A percentile compares a stretch with the other conserved stretches of the same genome.
These are phyloP conservation scores for Euspilapteryx auroguttella DNA, from an alignment of 2,888 invertebrate genomes.

Conservation along the genomic window DNA sequence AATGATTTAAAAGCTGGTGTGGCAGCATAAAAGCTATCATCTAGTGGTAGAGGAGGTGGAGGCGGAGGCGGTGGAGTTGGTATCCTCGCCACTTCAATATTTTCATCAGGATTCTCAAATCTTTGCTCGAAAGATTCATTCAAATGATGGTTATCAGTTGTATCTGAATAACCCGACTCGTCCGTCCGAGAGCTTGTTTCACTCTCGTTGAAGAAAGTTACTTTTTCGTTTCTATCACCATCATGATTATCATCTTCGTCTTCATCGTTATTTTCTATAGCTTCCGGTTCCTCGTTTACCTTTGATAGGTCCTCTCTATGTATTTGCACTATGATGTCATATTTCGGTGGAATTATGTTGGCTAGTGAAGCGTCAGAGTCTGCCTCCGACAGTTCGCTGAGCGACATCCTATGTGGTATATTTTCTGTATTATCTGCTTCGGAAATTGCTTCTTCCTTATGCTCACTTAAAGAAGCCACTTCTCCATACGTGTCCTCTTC, in stretches of 20 bases:
- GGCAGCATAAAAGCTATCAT: constrained; percentile 20
- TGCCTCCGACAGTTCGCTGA: constrained; percentile 42
- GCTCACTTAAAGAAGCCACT: constrained; percentile 6
- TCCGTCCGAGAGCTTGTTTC: constrained; percentile 43
- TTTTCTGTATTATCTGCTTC: too few species aligned
- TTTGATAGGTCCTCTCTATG: constrained; percentile 57
- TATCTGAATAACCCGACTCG: constrained; percentile 50
- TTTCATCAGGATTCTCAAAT: too few species aligned
- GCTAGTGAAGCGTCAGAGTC: constrained; percentile 44
- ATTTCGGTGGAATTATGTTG: constrained; percentile 48
- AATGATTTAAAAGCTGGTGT: constrained; percentile 19
- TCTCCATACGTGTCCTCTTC: constrained; percentile 45
- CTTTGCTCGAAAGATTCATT: constrained; percentile 27
- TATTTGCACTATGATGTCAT: constrained; percentile 60
- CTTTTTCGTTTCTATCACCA: too few species aligned
- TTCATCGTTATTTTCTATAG: constrained; percentile 7
- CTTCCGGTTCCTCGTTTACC: constrained; percentile 16
- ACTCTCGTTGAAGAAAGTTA: constrained; percentile 36
- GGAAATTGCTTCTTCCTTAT: too few species aligned
- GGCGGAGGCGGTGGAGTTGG: constrained; percentile 46
- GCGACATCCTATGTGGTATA: constrained; percentile 29
- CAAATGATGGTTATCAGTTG: constrained; percentile 28
- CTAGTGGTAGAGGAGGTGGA: too few species aligned
- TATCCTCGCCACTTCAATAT: constrained; percentile 23
- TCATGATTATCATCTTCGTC: constrained; percentile 17